Evolutionary conservation across 2,888 invertebrate genomes (phyloP).

Genomic region (Disparrhopalites patrizii): DNA sequence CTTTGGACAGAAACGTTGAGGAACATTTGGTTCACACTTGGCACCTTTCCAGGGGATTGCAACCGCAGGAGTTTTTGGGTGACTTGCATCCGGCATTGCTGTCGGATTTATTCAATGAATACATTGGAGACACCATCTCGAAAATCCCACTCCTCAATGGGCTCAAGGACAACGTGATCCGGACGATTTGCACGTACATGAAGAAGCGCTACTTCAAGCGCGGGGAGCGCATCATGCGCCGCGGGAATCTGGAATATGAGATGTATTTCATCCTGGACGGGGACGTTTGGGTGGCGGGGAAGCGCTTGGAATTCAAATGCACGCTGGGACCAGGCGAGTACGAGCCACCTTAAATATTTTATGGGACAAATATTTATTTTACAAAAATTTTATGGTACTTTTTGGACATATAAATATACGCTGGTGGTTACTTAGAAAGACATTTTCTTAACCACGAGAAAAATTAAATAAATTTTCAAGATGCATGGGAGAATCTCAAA

Average conservation of each 20-base stretch:
- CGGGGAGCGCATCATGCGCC: constrained; percentile 41
- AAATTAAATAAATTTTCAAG: not conserved
- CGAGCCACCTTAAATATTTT: too few species aligned
- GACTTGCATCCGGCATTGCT: constrained; percentile 32
- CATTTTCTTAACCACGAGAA: not conserved
- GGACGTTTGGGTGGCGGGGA: constrained; percentile 42
- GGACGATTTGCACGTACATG: constrained; percentile 39
- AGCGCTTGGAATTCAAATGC: constrained; percentile 34
- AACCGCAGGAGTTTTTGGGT: constrained; percentile 22
- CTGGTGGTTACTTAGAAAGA: not conserved
- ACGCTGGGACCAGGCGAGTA: constrained; percentile 39
- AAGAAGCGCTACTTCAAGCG: constrained; percentile 33
- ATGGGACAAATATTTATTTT: not conserved
- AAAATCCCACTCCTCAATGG: constrained; percentile 36
- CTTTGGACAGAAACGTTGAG: constrained; percentile 11
- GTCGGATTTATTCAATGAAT: constrained; percentile 29
- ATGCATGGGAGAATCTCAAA: constrained; percentile 22
- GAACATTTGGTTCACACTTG: constrained; percentile 32
- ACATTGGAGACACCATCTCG: constrained; percentile 24
- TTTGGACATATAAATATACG: not conserved
- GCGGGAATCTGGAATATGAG: constrained; percentile 42
- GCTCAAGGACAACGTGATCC: constrained; percentile 33
- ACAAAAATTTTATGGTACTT: not conserved
- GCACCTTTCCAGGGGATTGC: constrained; percentile 24
- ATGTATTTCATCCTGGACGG: constrained; percentile 43